Conservation (phyloP, 2,888 invertebrate genomes). For the Drosophila fungiperda region DNA sequence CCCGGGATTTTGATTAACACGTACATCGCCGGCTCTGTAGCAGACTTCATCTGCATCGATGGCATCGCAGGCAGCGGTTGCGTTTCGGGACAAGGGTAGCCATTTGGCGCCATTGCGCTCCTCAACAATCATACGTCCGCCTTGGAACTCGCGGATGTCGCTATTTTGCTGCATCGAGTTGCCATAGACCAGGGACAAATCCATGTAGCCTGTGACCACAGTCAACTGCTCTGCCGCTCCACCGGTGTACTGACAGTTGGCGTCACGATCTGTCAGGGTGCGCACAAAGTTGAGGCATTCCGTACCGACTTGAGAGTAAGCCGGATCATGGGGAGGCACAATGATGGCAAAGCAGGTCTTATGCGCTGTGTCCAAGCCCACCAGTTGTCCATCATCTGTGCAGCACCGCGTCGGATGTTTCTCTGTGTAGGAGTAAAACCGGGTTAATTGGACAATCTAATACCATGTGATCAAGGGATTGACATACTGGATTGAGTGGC, state of each 20-base stretch:
- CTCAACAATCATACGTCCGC: slow-evolving; percentile 89
- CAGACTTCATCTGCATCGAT: slow-evolving; percentile 89
- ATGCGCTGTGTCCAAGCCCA: slow-evolving; percentile 84
- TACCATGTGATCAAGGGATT: background rate
- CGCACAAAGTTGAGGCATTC: slow-evolving; percentile 90
- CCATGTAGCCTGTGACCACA: slow-evolving; percentile 86
- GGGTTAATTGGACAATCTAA: background rate
- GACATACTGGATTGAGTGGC: slow-evolving; percentile 90
- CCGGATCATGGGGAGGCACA: slow-evolving; percentile 87
- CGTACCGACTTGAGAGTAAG: slow-evolving; percentile 86
- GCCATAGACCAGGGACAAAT: slow-evolving; percentile 93
- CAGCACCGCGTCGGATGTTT: slow-evolving; percentile 88
- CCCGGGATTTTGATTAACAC: slow-evolving; percentile 86
- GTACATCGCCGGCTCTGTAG: slow-evolving; percentile 89
- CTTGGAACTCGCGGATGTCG: slow-evolving; percentile 88
- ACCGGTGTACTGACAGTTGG: slow-evolving; percentile 86
- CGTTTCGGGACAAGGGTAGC: slow-evolving; percentile 90
- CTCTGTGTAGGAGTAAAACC: slow-evolving; percentile 81
- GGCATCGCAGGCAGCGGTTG: slow-evolving; percentile 89
- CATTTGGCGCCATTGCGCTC: slow-evolving; percentile 89
- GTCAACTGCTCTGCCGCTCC: slow-evolving; percentile 89
- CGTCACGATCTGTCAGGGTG: slow-evolving; percentile 88
- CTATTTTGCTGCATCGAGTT: slow-evolving; percentile 88
- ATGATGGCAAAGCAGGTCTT: slow-evolving; percentile 86
- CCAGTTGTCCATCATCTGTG: slow-evolving; percentile 87